Percentiles rank a stretch among this genome's conserved stretches.
Evolutionary conservation across 2,888 invertebrate species (phyloP).

Genomic region (Himalopsyche anomala): DNA sequence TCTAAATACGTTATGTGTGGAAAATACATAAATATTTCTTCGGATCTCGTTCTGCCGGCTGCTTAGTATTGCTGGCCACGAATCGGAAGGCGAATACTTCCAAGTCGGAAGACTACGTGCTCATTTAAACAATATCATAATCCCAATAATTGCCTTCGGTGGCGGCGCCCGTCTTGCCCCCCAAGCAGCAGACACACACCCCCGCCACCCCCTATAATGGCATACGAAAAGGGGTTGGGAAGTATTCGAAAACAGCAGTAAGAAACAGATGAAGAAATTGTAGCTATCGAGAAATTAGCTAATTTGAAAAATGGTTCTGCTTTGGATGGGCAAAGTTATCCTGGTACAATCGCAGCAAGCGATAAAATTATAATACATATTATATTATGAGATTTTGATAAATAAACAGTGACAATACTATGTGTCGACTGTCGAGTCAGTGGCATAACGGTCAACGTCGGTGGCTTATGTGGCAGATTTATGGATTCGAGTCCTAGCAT

Average conservation of each 20-base stretch:
- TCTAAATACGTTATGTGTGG: not conserved
- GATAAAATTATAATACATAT: too few species aligned
- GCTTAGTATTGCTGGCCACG: not conserved
- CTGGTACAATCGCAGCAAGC: too few species aligned
- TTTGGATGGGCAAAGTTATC: not conserved
- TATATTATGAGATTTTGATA: too few species aligned
- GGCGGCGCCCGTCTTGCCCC: slow-evolving; percentile 36
- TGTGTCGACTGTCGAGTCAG: too few species aligned
- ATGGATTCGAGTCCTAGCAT: too few species aligned
- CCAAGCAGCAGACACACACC: slow-evolving; percentile 36
- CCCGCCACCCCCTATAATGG: not conserved
- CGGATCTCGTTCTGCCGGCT: not conserved
- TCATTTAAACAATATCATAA: slow-evolving; percentile 74
- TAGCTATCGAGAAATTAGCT: not conserved
- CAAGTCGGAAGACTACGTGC: slow-evolving; percentile 48
- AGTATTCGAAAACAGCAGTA: slow-evolving; percentile 24
- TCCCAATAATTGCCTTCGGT: slow-evolving; percentile 71
- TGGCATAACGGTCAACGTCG: too few species aligned
- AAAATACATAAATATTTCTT: slow-evolving; percentile 1
- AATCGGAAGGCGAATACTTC: slow-evolving; percentile 2
- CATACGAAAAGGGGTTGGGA: slow-evolving; percentile 45
- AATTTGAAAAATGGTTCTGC: not conserved
- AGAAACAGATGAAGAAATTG: slow-evolving; percentile 26
- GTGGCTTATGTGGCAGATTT: too few species aligned
- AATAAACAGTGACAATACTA: too few species aligned